Evolutionary conservation across 2,888 invertebrate genomes (phyloP).

Genomic region (Mystacides longicornis): DNA sequence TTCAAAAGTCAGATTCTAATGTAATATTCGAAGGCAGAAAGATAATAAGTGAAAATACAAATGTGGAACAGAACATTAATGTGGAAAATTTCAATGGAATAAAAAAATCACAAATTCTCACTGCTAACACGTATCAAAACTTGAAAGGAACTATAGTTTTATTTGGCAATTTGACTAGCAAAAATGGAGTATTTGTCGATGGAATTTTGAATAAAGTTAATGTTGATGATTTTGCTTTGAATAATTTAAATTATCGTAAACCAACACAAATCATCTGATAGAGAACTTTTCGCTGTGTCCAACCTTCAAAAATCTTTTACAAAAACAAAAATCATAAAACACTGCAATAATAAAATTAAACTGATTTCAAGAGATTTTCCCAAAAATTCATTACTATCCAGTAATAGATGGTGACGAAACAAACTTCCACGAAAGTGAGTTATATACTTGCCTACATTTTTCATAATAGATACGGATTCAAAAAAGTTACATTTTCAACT

Average conservation of each 20-base stretch:
- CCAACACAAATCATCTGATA: too few species aligned
- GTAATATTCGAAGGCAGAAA: constrained; percentile 30
- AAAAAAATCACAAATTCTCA: constrained; percentile 35
- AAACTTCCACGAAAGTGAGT: too few species aligned
- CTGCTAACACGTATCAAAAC: constrained; percentile 32
- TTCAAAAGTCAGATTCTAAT: constrained; percentile 35
- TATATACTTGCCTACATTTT: too few species aligned
- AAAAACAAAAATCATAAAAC: too few species aligned
- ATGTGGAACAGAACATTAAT: constrained; percentile 31
- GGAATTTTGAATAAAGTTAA: constrained; percentile 13
- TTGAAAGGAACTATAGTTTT: constrained; percentile 32
- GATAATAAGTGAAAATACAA: constrained; percentile 33
- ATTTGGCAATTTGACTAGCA: constrained; percentile 31
- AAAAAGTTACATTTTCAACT: too few species aligned
- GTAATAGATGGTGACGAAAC: too few species aligned
- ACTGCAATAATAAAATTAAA: too few species aligned
- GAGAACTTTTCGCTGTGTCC: too few species aligned
- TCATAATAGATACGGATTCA: too few species aligned
- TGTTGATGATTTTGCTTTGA: constrained; percentile 8
- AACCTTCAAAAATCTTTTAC: too few species aligned
- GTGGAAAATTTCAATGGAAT: constrained; percentile 37
- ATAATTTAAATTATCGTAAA: constrained; percentile 15
- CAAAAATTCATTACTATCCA: too few species aligned
- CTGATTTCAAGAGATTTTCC: too few species aligned
- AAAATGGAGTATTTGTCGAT: constrained; percentile 19